Conservation (phyloP, 2,113 vertebrate genomes). For the Menura novaehollandiae region DNA sequence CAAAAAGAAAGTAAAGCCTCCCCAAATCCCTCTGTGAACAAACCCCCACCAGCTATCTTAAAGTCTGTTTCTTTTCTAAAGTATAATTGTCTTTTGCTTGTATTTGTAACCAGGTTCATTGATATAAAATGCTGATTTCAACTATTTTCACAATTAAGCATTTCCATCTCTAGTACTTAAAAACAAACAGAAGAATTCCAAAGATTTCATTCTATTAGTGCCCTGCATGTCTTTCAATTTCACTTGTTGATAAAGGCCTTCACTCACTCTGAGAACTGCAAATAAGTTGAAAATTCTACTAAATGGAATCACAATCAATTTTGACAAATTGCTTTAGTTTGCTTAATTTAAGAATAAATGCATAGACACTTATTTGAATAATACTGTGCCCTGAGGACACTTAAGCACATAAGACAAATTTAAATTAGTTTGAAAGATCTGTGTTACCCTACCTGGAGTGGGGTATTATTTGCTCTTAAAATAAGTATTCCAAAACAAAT, state of each 20-base stretch:
- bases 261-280: background rate
- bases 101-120: background rate
- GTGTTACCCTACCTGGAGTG: background rate
- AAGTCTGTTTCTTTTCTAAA: background rate
- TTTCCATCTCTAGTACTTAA: background rate
- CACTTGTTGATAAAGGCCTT: background rate
- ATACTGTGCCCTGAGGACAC: background rate
- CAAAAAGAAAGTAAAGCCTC: background rate
- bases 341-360: background rate
- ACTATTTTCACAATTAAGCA: background rate
- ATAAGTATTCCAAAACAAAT: background rate
- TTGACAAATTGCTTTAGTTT: background rate
- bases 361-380: background rate
- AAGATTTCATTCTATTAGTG: background rate
- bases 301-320: background rate
- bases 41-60: background rate
- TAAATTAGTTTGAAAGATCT: background rate
- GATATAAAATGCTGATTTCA: background rate
- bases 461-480: background rate
- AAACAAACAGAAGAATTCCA: background rate
- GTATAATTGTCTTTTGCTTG: background rate
- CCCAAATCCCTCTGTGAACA: background rate
- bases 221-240: background rate
- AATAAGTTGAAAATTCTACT: background rate
- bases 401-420: background rate